phyloP scores from a whole-genome alignment of 2,113 vertebrate genomes.

The Daboia siamensis region DNA sequence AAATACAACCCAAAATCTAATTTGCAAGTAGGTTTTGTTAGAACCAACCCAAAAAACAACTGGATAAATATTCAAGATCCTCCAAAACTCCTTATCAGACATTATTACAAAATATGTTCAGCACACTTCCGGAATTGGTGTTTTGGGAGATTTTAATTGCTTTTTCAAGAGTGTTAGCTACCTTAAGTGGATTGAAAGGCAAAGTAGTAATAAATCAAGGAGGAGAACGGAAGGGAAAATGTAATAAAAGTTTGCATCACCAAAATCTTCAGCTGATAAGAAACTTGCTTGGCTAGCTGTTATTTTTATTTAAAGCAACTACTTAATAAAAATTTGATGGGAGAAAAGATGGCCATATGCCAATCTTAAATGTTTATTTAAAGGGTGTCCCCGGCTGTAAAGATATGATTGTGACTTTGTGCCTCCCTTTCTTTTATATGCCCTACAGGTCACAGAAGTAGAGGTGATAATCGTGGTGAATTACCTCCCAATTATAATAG shows the following conservation, averaged over 20 bases:
- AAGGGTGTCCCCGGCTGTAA: background rate
- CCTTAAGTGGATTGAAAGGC: background rate
- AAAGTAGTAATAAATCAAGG: background rate
- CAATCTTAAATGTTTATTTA: background rate
- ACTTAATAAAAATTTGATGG: background rate
- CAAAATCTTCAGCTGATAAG: background rate
- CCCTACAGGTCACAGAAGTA: background rate
- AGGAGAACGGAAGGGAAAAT: background rate
- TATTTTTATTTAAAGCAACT: background rate
- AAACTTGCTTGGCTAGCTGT: background rate
- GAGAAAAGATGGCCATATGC: background rate
- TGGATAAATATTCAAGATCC: background rate
- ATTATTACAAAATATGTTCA: background rate
- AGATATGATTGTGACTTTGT: background rate
- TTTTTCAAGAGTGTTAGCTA: background rate
- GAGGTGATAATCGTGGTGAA: background rate
- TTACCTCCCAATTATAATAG: constrained; percentile 19
- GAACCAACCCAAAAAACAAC: background rate
- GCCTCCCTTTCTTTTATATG: background rate
- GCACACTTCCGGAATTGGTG: background rate
- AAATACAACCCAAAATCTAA: background rate
- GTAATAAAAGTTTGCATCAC: background rate
- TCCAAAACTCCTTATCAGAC: background rate
- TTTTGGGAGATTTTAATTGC: background rate
- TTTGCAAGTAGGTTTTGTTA: background rate